Evolutionary conservation across 1,140 invertebrate genomes (phyloP).

Genomic region (Agrypnia vestita): DNA sequence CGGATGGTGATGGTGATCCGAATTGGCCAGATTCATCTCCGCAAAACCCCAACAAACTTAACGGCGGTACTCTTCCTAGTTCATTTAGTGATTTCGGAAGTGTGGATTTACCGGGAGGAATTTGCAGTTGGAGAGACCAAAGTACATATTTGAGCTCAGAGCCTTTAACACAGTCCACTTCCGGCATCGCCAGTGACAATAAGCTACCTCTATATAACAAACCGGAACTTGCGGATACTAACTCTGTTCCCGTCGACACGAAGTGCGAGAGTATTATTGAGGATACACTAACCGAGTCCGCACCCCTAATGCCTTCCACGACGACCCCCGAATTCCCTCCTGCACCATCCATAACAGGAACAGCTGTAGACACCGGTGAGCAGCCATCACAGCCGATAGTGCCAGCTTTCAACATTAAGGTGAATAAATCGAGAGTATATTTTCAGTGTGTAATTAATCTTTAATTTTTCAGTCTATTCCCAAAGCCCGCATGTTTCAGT

Average conservation of each 20-base stretch:
- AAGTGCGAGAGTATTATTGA: slow-evolving; percentile 7
- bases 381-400: slow-evolving; percentile 27
- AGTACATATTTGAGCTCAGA: slow-evolving; percentile 83
- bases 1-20: slow-evolving; percentile 74
- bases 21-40: slow-evolving; percentile 72
- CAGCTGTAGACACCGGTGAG: slow-evolving; percentile 35
- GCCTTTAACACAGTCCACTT: slow-evolving; percentile 58
- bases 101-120: slow-evolving; percentile 83
- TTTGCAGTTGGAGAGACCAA: slow-evolving; percentile 87
- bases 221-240: slow-evolving; percentile 27
- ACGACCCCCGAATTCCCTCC: slow-evolving; percentile 44
- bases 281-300: slow-evolving; percentile 47
- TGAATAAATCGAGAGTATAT: slow-evolving; percentile 51
- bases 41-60: slow-evolving; percentile 62
- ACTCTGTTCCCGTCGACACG: neutral
- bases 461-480: slow-evolving; percentile 27
- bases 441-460: slow-evolving; percentile 45
- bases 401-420: slow-evolving; percentile 50
- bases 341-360: slow-evolving; percentile 55
- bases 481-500: slow-evolving; percentile 35
- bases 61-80: slow-evolving; percentile 60
- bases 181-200: neutral
- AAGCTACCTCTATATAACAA: slow-evolving; percentile 4
- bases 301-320: slow-evolving; percentile 26
- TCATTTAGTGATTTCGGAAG: slow-evolving; percentile 79